Evolutionary conservation across 2,797 vertebrate genomes (phyloP), one percentile per base, ranked within the genome.

Genomic region (Chanos chanos): DNA sequence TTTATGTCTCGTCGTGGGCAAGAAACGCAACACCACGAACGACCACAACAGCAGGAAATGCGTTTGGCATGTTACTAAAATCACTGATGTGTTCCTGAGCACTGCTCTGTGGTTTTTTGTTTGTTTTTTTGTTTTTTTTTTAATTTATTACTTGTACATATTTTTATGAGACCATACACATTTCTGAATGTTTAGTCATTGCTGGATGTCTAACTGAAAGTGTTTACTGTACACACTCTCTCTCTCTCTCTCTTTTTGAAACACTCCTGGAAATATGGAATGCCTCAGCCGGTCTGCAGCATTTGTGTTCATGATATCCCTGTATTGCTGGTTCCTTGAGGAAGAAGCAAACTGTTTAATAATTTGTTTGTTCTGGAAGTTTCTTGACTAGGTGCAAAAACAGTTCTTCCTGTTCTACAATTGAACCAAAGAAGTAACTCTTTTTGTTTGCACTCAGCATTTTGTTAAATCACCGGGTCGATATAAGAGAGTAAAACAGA

Each of bases 81-180:
- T 16, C 21, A 22, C 43, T 18, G 19, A 43, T 21, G 40, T 43
- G 43, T 40, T 40, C 40, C 43, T 40, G 43, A 16, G 31, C 21
- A 50, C 7, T n/a, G 24, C 25, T 61, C 27, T 67, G 64, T 70
- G 69, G 21, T 16, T 13, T 55, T 72, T 69, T 27, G 31, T 67
- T 66, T 81, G 28, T 5, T 10, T 16, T 27, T 37, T 27, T n/a
- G 86, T 86, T 85, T 86, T 90, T 92, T 91, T 92, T 89, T 88
- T 49, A 90, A 81, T 69, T 87, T 85, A 81, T 85, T n/a, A n/a
- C n/a, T 88, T 86, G 90, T 78, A 89, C 83, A 80, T 84, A 81
- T 83, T 73, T 87, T 88, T 86, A 87, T 84, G 79, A 70, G 18
- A 19, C 43, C 30, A 36, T 60, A 74, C 84, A 81, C 76, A 65